Conservation (phyloP, 2,797 vertebrate genomes). For the Atherinosoma microstoma region DNA sequence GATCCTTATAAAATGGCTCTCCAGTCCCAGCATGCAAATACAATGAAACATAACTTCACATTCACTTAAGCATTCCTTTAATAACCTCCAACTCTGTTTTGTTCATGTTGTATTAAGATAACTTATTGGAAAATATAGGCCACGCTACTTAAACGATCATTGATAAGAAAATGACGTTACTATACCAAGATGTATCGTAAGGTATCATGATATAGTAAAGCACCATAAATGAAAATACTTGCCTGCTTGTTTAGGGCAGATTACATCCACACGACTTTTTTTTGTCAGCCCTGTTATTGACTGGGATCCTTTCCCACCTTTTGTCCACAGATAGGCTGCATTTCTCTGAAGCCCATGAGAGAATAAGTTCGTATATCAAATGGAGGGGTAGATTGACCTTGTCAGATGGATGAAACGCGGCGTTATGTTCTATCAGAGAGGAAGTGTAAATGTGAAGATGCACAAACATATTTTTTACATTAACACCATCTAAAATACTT, state of each 20-base stretch:
- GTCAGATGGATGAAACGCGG: neutral
- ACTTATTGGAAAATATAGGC: neutral
- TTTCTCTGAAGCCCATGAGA: constrained; percentile 4
- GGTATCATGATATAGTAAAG: too few species aligned
- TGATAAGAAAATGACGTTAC: too few species aligned
- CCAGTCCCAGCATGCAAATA: too few species aligned
- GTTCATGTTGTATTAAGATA: neutral
- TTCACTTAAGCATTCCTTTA: neutral
- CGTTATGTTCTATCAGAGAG: neutral
- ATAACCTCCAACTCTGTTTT: neutral
- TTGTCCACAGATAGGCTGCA: neutral
- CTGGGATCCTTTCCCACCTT: constrained; percentile 1
- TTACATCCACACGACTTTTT: too few species aligned
- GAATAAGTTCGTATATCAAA: neutral
- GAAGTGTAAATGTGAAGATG: neutral
- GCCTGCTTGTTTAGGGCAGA: too few species aligned
- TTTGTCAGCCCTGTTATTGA: neutral
- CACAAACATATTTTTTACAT: neutral
- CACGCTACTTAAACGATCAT: too few species aligned
- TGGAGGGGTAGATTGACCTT: neutral
- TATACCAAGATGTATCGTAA: too few species aligned
- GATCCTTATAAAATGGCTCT: too few species aligned
- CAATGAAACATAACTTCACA: too few species aligned
- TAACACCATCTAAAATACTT: neutral
- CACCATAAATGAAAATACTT: too few species aligned